phyloP scores from a whole-genome alignment of 1,140 invertebrate species.

The Bathynomus jamesi region DNA sequence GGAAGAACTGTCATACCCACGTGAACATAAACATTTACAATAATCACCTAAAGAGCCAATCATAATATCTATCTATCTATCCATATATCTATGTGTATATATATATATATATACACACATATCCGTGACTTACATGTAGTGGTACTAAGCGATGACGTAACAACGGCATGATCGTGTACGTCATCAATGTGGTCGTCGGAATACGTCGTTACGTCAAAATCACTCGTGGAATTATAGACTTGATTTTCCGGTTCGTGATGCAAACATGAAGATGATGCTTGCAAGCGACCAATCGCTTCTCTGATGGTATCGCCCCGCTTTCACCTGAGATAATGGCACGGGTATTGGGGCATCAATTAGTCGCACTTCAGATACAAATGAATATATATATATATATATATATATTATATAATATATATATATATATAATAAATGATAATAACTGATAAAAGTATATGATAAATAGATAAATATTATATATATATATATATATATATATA shows the following conservation, averaged over 20 bases:
- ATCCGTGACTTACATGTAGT: background rate
- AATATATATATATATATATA: background rate
- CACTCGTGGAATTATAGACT: too few species aligned
- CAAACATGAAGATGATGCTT: background rate
- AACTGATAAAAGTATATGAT: background rate
- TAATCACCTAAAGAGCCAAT: too few species aligned
- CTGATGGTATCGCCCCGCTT: background rate
- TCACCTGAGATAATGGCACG: too few species aligned
- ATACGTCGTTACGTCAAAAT: too few species aligned
- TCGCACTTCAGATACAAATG: background rate
- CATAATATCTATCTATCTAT: background rate
- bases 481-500: background rate
- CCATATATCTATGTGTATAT: background rate
- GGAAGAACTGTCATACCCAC: too few species aligned
- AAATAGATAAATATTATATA: background rate
- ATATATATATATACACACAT: background rate
- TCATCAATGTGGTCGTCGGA: too few species aligned
- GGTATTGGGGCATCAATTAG: too few species aligned
- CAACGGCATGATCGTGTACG: background rate
- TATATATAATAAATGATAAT: background rate
- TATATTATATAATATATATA: background rate
- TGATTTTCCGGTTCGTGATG: background rate
- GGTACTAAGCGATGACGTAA: background rate
- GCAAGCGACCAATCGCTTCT: background rate
- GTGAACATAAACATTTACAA: too few species aligned